Conservation (phyloP, 2,888 invertebrate species). For the Pristionchus japonicus region DNA sequence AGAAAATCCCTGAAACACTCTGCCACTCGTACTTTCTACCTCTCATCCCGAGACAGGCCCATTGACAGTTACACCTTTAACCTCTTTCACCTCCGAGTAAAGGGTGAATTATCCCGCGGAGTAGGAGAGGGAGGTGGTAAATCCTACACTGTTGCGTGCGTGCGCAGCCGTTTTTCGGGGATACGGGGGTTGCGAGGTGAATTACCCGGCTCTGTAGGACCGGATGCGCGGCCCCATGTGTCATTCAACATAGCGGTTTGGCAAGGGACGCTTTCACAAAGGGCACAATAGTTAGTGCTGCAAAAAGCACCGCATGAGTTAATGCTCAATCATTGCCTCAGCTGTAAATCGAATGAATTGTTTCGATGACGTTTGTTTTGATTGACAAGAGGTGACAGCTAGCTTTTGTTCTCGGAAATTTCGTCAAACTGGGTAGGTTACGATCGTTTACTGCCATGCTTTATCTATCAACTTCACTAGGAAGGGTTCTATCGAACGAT, state of each 20-base stretch:
- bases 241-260: background rate
- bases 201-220: background rate
- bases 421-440: background rate
- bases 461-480: too few species aligned
- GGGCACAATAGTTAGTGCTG: background rate
- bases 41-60: too few species aligned
- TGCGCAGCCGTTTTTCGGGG: slow-evolving; percentile 15
- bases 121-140: background rate
- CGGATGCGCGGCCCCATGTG: background rate
- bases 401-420: background rate
- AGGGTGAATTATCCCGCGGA: background rate
- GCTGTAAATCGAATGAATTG: background rate
- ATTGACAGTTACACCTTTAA: background rate
- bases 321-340: background rate
- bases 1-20: background rate
- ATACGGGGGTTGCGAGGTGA: background rate
- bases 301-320: background rate
- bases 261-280: background rate
- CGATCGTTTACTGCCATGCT: too few species aligned
- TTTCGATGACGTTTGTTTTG: background rate
- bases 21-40: too few species aligned
- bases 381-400: background rate
- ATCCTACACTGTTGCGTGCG: slow-evolving; percentile 28
- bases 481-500: too few species aligned
- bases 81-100: background rate